Evolutionary conservation across 2,888 invertebrate species (phyloP), one percentile per base, ranked within the genome.

Genomic region (Pristionchus mayeri): DNA sequence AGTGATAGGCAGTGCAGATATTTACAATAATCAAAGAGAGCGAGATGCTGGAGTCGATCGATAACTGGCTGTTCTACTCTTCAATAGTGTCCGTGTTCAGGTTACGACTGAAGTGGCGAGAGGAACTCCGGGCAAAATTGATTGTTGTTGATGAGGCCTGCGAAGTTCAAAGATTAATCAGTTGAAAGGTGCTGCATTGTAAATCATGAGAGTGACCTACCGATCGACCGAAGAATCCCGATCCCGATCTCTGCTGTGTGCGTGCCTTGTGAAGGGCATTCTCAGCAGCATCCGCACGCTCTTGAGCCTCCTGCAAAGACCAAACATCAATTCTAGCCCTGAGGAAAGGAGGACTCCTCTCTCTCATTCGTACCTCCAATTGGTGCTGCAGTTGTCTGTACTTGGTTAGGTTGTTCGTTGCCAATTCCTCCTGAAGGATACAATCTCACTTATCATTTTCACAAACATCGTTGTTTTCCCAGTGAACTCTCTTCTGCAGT

Each of bases 301-400:
- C 94, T 88, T 94, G 94, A 90, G 81, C 81, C 81, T 81, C 81
- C 81, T 81, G 40, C 4, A 81, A n/a, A 24, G 27, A 79, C 50
- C 30, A n/a, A 48, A 30, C 16, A 37, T 71, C 44, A 44, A 13
- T 50, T 13, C n/a, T n/a, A n/a, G n/a, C n/a, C n/a, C n/a, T n/a
- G n/a, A n/a, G n/a, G n/a, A n/a, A n/a, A n/a, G n/a, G n/a, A n/a
- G n/a, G n/a, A n/a, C n/a, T n/a, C n/a, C n/a, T n/a, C n/a, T n/a
- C n/a, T n/a, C n/a, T n/a, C n/a, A n/a, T n/a, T n/a, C n/a, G n/a
- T n/a, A 81, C 81, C 60, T 94, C 94, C 57, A 94, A 90, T 87
- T 94, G 94, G 87, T 93, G 93, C 90, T 94, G 94, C 9, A 94
- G 93, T 90, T 94, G 94, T 88, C 94, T 93, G 93, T 93, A 94